phyloP scores from a whole-genome alignment of 2,888 invertebrate genomes.

The Oscheius onirici region DNA sequence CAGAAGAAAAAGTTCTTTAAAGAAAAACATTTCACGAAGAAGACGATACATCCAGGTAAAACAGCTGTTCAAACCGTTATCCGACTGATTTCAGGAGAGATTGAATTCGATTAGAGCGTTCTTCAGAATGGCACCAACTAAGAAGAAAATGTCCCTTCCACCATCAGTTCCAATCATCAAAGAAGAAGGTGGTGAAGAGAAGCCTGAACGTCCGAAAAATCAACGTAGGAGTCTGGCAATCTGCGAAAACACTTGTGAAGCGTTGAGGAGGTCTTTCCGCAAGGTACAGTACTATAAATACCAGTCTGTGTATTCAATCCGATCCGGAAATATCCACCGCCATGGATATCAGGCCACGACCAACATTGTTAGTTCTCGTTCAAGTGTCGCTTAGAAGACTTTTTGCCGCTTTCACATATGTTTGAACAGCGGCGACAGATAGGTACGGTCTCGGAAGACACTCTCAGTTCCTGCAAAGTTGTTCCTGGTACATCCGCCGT shows the following conservation, averaged over 20 bases:
- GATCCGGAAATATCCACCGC: neutral
- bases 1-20: no score
- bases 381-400: conserved; percentile 32
- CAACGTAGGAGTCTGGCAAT: neutral
- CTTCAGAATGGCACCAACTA: conserved; percentile 22
- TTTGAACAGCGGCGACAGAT: conserved; percentile 32
- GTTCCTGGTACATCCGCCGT: neutral
- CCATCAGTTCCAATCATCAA: conserved; percentile 21
- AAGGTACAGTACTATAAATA: neutral
- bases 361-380: conserved; percentile 21
- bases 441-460: conserved; percentile 20
- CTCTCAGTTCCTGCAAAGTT: conserved; percentile 8
- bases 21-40: no score
- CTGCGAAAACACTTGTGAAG: conserved; percentile 27
- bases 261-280: conserved; percentile 3
- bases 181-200: conserved; percentile 21
- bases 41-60: conserved; percentile 4
- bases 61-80: neutral
- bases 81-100: conserved; percentile 7
- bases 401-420: conserved; percentile 30
- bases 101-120: neutral
- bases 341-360: conserved; percentile 8
- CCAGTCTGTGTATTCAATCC: conserved; percentile 5
- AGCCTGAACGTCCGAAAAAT: neutral
- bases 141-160: conserved; percentile 6